phyloP scores from a whole-genome alignment of 1,140 invertebrate genomes.

The Dreissena polymorpha region DNA sequence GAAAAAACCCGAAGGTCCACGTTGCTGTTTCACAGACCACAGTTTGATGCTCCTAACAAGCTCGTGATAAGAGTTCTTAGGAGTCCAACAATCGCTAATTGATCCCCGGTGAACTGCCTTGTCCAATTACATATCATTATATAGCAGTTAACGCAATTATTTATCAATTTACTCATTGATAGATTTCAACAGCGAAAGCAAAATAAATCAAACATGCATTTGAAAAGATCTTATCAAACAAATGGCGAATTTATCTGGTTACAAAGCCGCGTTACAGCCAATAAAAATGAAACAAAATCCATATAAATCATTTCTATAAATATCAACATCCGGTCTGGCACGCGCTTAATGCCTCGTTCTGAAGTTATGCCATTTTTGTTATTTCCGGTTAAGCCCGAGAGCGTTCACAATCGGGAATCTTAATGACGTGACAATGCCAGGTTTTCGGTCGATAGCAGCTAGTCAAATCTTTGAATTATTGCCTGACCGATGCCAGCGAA shows the following conservation, averaged over 20 bases:
- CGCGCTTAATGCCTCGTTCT: not conserved
- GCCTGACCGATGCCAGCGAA: no score
- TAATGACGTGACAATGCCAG: not conserved
- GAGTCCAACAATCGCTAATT: no score
- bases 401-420: not conserved
- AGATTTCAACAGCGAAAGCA: not conserved
- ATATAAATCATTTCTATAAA: constrained; percentile 4
- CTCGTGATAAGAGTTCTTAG: no score
- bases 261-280: not conserved
- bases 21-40: no score
- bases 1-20: no score
- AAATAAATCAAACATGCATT: constrained; percentile 1
- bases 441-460: no score
- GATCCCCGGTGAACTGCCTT: no score
- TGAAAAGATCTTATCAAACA: not conserved
- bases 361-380: not conserved
- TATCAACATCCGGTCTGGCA: not conserved
- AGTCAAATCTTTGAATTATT: no score
- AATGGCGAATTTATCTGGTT: constrained; percentile 3
- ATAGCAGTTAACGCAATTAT: not conserved
- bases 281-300: constrained; percentile 3
- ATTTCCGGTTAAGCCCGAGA: not conserved
- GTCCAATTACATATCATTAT: no score
- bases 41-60: no score
- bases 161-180: constrained; percentile 8